A percentile compares a stretch with the other conserved stretches of the same genome.
Conservation (phyloP, 2,888 invertebrate genomes). For the Agrenia bidenticulata region DNA sequence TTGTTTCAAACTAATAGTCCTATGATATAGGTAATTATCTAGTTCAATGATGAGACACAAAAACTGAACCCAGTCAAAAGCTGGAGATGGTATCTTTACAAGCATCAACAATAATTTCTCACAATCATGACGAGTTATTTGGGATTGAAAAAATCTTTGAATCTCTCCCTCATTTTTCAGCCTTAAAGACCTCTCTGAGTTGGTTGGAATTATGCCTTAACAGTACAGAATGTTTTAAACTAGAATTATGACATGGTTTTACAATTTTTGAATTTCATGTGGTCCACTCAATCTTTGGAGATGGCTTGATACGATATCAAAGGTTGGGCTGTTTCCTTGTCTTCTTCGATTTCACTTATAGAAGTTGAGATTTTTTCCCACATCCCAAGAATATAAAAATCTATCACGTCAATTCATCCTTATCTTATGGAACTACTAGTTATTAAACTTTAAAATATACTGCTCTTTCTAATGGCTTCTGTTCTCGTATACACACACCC, state of each 20-base stretch:
- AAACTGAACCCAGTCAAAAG: too few species aligned
- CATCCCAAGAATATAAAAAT: too few species aligned
- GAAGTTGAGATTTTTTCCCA: too few species aligned
- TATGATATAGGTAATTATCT: slow-evolving; percentile 11
- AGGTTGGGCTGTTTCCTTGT: too few species aligned
- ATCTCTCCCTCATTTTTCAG: not conserved
- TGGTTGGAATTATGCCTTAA: not conserved
- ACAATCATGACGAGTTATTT: not conserved
- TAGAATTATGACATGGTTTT: slow-evolving; percentile 2
- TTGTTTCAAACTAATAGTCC: not conserved
- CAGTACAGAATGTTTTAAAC: not conserved
- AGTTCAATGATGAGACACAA: not conserved
- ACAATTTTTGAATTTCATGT: not conserved
- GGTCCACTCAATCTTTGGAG: slow-evolving; percentile 6
- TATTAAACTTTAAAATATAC: too few species aligned
- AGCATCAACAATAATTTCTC: slow-evolving; percentile 18
- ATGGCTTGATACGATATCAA: not conserved
- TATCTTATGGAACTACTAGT: not conserved
- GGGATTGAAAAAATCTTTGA: too few species aligned
- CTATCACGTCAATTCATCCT: not conserved
- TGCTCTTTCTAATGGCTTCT: too few species aligned
- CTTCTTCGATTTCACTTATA: too few species aligned
- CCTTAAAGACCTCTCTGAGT: too few species aligned
- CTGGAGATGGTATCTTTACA: not conserved
- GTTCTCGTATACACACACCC: too few species aligned